A percentile compares a stretch with the other conserved stretches of the same genome.
Evolutionary conservation across 2,113 vertebrate species (phyloP).

Genomic region (Ciconia stormi): DNA sequence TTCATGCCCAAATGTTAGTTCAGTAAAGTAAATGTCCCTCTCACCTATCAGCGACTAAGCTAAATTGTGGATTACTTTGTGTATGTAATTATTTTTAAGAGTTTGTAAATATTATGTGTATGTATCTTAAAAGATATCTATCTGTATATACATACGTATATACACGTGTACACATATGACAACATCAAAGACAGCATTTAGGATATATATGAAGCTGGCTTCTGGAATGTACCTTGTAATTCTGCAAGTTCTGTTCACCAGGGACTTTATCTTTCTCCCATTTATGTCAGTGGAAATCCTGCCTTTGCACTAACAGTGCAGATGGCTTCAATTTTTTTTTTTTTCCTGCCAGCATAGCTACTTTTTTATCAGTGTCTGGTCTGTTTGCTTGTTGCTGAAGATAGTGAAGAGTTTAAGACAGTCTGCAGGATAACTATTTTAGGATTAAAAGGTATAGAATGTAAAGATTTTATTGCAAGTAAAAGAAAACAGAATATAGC

Average conservation of each 20-base stretch:
- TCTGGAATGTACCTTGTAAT: background rate
- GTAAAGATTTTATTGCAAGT: background rate
- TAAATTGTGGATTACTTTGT: background rate
- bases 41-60: background rate
- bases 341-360: background rate
- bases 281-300: background rate
- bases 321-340: background rate
- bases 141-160: background rate
- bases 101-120: background rate
- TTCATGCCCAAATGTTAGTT: background rate
- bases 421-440: background rate
- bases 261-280: background rate
- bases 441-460: background rate
- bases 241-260: background rate
- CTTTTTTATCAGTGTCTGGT: background rate
- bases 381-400: background rate
- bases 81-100: background rate
- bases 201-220: background rate
- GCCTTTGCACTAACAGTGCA: background rate
- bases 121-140: background rate
- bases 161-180: fast-evolving
- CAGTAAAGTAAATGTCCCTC: background rate
- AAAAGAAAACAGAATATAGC: background rate
- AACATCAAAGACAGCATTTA: background rate
- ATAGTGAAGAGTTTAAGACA: background rate